Base-by-base conservation (phyloP, 2,797 vertebrate species). In the Tragopan temminckii region DNA sequence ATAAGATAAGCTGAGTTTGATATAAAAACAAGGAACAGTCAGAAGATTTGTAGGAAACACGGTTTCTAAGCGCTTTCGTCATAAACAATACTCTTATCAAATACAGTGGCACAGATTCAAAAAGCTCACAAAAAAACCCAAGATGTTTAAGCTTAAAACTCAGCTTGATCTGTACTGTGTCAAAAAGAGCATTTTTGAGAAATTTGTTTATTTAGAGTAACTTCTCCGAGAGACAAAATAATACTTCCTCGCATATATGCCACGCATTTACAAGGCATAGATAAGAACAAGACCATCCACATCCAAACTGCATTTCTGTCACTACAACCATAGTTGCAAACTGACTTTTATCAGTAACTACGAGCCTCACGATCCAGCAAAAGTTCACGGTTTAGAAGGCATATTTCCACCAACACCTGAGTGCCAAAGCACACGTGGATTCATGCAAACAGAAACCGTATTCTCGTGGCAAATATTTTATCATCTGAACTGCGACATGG, bases 21-120 rank as follows among this genome's bases (percentile, higher is more conserved):
- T 72, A 90, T 0, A 93, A 69, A 92, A 91, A 82, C 45, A 89
- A 82, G 90, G 46, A 87, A 67, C 89, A 68, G 88, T 74, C 88
- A 91, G 72, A 77, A 75, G 52, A 57, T 87, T 72, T 82, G 70
- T 38, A 71, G 76, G 75, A 93, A 94, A 70, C 38, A 14, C 84
- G 33, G 29, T 77, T 94, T 88, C 74, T 38, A 89, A 90, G 58
- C 0, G 1, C 33, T 71, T 84, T 85, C 18, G 70, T 36, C 3
- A 5, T 17, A 74, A 90, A 79, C 25, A 84, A 20, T 4, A 43
- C 24, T 3, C 11, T 72, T 80, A 79, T 35, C 40, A 85, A 88
- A 77, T 14, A 52, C 0, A 29, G 29, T 20, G 69, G 38, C 18
- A 52, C 5, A 72, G 31, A 81, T 52, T 66, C 29, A 72, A 84